phyloP scores from a whole-genome alignment of 1,140 invertebrate species.

The Ooceraea biroi region DNA sequence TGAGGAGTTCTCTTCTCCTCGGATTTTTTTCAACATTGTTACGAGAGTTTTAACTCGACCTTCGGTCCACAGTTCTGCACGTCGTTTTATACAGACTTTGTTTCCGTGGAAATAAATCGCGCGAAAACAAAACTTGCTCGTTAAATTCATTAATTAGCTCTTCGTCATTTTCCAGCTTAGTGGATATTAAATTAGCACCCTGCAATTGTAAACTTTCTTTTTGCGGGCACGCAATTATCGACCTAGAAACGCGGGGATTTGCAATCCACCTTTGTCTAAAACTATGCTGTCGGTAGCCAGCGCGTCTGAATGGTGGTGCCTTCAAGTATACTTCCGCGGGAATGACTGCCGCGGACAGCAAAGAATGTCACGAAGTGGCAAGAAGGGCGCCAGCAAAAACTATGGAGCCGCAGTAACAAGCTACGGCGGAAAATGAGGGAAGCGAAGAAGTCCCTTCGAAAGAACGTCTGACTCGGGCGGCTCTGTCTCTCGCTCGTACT shows the following conservation, averaged over 20 bases:
- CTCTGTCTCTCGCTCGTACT: background rate
- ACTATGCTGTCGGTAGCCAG: background rate
- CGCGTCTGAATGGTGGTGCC: background rate
- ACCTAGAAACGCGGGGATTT: constrained; percentile 11
- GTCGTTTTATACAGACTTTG: background rate
- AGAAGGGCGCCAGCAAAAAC: constrained; percentile 46
- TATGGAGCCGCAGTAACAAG: constrained; percentile 42
- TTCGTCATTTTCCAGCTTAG: background rate
- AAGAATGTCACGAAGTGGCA: constrained; percentile 21
- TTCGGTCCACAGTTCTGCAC: background rate
- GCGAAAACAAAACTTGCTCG: constrained; percentile 16
- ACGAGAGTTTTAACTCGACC: constrained; percentile 12
- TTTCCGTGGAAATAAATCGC: background rate
- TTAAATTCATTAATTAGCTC: constrained; percentile 47
- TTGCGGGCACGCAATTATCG: constrained; percentile 43
- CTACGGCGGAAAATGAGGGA: constrained; percentile 29
- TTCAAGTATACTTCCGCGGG: constrained; percentile 37
- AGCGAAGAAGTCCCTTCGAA: constrained; percentile 7
- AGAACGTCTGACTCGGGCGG: constrained; percentile 26
- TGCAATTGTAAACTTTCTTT: constrained; percentile 49
- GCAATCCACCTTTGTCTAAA: constrained; percentile 41
- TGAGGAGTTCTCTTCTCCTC: background rate
- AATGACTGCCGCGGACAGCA: constrained; percentile 38
- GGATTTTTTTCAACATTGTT: constrained; percentile 5
- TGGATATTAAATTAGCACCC: constrained; percentile 40